Evolutionary conservation across 2,888 invertebrate genomes (phyloP), one percentile per base, ranked within the genome.

Genomic region (Silvanus unidentatus): DNA sequence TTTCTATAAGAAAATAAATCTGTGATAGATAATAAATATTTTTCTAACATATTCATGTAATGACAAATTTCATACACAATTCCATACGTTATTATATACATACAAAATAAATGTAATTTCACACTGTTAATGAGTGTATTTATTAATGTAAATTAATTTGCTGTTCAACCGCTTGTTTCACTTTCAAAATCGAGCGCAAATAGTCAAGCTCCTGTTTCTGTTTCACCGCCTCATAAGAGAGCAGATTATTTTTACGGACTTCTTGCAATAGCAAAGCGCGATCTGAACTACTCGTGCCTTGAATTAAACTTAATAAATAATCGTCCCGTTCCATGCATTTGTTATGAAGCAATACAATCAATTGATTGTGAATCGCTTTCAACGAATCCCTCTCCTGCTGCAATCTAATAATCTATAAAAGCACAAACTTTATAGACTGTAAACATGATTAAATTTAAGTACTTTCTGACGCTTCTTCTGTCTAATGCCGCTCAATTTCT

Each of bases 261-360:
- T 68, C 68, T 45, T 63, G 61, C 22, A 66, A 39, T n/a, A 68
- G 50, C 13, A 63, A 46, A 4, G 63, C 64, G 42, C 55, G 58
- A 15, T 60, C 57, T 5, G 65, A 58, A 30, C 58, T 52, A n/a
- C 41, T 16, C 1, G 62, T 57, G 28, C 50, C 43, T 35, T 53
- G 57, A 37, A 69, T 48, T 40, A 62, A 46, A 10, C 55, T 48
- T 10, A 49, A 42, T 16, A 69, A 51, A 10, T 59, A 27, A n/a
- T 55, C 47, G 42, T 68, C 65, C 34, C 61, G 58, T 44, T 66
- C 66, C 59, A 65, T 61, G 37, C 63, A 65, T 41, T 66, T 66
- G 10, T 57, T 47, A 41, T 68, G 62, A 37, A 70, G 46, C 14
- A 69, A 40, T 32, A 49, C 55, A 9, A 68, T 63, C 36, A 70